Evolutionary conservation across 2,888 invertebrate species (phyloP).

Genomic region (Proisotoma minuta): DNA sequence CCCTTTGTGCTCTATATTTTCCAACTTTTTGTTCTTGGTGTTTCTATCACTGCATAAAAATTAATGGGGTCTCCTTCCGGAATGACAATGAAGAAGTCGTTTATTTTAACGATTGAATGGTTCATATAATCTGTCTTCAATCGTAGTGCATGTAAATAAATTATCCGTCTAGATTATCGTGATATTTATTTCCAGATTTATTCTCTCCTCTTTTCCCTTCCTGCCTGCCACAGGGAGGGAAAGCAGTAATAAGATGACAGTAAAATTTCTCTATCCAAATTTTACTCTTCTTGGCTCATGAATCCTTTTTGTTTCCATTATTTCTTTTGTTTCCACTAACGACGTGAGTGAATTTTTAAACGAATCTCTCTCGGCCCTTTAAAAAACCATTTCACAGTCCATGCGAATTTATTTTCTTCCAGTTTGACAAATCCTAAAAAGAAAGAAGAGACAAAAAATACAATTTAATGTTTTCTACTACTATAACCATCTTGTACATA

Average conservation of each 20-base stretch:
- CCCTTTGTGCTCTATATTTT: too few relatives aligned
- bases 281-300: neutral
- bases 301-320: neutral
- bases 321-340: neutral
- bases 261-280: neutral
- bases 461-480: too few relatives aligned
- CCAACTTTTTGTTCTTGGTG: neutral
- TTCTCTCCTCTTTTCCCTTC: neutral
- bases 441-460: too few relatives aligned
- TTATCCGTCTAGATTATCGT: constrained; percentile 6
- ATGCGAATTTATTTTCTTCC: too few relatives aligned
- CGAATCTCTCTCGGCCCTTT: too few relatives aligned
- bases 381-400: too few relatives aligned
- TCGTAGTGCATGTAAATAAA: constrained; percentile 2
- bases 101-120: constrained; percentile 36
- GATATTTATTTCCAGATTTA: neutral
- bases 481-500: too few relatives aligned
- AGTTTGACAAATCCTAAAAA: too few relatives aligned
- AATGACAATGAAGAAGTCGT: constrained; percentile 19
- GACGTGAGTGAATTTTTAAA: neutral
- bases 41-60: constrained; percentile 24
- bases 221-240: neutral
- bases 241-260: neutral
- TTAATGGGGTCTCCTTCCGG: constrained; percentile 16
- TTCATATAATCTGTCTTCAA: constrained; percentile 14